Percentiles rank a stretch among this genome's conserved stretches.
These are phyloP conservation scores for Tridacna crocea DNA, from an alignment of 2,888 invertebrate genomes.

Conservation along the genomic window DNA sequence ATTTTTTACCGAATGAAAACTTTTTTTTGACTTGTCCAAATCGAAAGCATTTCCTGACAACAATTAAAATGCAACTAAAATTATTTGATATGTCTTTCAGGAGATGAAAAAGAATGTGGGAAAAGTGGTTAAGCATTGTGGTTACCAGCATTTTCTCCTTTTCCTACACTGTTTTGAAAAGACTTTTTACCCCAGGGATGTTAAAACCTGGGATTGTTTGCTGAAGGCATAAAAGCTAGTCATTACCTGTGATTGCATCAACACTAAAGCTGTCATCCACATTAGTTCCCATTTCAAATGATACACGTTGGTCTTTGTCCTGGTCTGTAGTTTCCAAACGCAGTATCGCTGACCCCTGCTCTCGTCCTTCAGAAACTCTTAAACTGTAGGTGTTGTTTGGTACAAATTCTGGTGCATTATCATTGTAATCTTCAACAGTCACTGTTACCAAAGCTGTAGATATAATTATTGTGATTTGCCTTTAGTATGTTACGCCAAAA, in stretches of 20 bases:
- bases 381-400: constrained; percentile 66
- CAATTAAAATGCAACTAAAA: no score
- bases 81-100: no score
- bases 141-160: background rate
- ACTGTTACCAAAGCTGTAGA: constrained; percentile 34
- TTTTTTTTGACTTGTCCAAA: no score
- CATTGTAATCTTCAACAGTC: constrained; percentile 75
- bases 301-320: constrained; percentile 72
- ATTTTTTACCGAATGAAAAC: no score
- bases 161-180: background rate
- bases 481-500: no score
- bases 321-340: constrained; percentile 72
- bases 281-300: constrained; percentile 64
- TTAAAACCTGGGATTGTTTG: background rate
- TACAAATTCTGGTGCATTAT: constrained; percentile 75
- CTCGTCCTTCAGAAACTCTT: constrained; percentile 72
- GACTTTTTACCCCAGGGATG: background rate
- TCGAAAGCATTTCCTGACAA: no score
- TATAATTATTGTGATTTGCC: background rate
- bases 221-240: no score
- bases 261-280: constrained; percentile 61
- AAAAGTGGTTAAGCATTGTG: background rate
- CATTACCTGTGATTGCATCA: constrained; percentile 58
- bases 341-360: constrained; percentile 67
- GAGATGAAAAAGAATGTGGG: no score